Evolutionary conservation across 2,797 vertebrate genomes (phyloP), one percentile per base, ranked within the genome.

Genomic region (Sebastes baramenuke): DNA sequence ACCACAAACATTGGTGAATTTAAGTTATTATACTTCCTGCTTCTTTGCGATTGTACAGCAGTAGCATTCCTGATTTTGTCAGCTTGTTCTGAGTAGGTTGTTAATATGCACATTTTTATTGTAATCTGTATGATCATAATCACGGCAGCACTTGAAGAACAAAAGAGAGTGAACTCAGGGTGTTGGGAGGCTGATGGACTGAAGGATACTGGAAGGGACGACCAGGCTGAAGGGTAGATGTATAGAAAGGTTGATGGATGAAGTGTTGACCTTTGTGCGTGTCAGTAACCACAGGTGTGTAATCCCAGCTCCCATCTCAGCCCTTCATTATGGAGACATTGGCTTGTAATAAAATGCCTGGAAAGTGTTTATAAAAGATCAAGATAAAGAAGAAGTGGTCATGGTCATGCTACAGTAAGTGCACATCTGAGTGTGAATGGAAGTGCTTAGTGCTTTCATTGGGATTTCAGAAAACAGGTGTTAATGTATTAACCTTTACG

Each of bases 231-330:
- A 69, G n/a, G 72, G 46, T 56, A 30, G 81, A 68, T 81, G 65
- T 67, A 83, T 56, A 24, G 62, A 80, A 77, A 69, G 38, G 78
- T 75, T 86, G 76, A 86, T 80, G 80, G 70, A 85, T 81, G 77
- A 85, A 80, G 79, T 32, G 62, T 32, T 90, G 86, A 90, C 87
- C 87, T 91, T 85, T 86, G 73, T 73, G 83, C 84, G 79, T 86
- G 88, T 87, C 83, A 84, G 85, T 32, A 78, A 64, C 74, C 55
- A 55, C 16, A 66, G 54, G 60, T 67, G 34, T 75, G 65, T 69
- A 77, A 81, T 82, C 65, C 67, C 49, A 64, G 24, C 59, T 83
- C 74, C 73, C 20, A 64, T 77, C 72, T 42, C 49, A 54, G 32
- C n/a, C 77, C 59, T 80, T 89, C 83, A 84, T 87, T 81, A 82